Evolutionary conservation across 2,113 vertebrate species (phyloP), one percentile per base, ranked within the genome.

Genomic region (Motacilla tschutschensis): DNA sequence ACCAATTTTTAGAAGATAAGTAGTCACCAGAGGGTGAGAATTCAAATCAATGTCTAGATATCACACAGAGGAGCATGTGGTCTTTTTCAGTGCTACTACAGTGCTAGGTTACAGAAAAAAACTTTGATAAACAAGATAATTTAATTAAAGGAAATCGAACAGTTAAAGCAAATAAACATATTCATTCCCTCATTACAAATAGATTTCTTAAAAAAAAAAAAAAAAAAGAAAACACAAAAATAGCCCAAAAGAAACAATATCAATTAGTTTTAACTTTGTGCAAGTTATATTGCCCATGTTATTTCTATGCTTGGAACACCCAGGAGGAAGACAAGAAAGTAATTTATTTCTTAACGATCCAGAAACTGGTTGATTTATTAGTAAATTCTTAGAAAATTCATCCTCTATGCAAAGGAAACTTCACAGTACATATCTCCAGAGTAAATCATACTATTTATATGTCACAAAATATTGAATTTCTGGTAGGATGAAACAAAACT

Each of bases 31-130:
- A 58, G 29, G 1, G 1, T 50, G 29, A 11, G 18, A 71, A n/a
- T 46, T 63, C 21, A 26, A 2, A 35, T 65, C 33, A 54, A 4
- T 1, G 0, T 59, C 31, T 40, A 2, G 24, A 6, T 28, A 14
- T 31, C 3, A 6, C 0, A 0, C 14, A 57, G 11, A 13, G 9
- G 4, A 55, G 2, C 38, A 59, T 36, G 17, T 16, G 14, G 12
- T 43, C 15, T 59, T 91, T 79, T 29, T 71, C 40, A 54, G 14
- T 50, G 28, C 6, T 38, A n/a, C 5, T 17, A 21, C 5, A 48
- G 18, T n/a, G 5, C 5, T 6, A 16, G 8, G 14, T 31, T 69
- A 53, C 19, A 17, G 14, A 69, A 81, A 73, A 12, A 13, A 64
- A 25, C 4, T 47, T 36, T 31, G 24, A 16, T 87, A 55, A 50